These are phyloP conservation scores for Brachionus asplanchnoidis DNA, from an alignment of 1,140 invertebrate species.

Conservation along the genomic window DNA sequence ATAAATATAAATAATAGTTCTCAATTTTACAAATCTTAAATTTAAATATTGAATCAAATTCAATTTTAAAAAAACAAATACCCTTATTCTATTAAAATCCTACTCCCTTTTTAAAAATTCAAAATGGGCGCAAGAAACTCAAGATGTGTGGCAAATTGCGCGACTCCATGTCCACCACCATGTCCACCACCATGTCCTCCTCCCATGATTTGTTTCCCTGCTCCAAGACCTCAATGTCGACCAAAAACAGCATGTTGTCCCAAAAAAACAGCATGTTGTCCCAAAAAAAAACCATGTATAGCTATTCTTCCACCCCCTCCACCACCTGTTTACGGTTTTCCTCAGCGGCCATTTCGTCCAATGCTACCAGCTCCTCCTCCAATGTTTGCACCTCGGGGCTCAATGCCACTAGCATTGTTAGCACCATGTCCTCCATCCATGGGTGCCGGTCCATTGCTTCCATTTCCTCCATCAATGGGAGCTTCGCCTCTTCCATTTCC, in stretches of 20 bases:
- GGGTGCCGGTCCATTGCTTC: background rate
- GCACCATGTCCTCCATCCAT: background rate
- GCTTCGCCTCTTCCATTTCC: too few relatives aligned
- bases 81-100: background rate
- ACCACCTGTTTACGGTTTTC: background rate
- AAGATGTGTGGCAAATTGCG: background rate
- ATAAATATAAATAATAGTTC: background rate
- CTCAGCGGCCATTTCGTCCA: background rate
- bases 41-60: conserved; percentile 23
- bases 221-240: background rate
- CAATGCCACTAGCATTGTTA: background rate
- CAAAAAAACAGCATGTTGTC: background rate
- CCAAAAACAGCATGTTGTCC: background rate
- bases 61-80: background rate
- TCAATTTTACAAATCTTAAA: background rate
- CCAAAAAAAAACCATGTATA: background rate
- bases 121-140: conserved; percentile 24
- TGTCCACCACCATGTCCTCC: background rate
- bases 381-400: background rate
- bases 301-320: background rate
- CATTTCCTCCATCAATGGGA: background rate
- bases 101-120: background rate
- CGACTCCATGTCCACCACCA: background rate
- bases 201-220: background rate
- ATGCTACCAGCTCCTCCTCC: background rate